A percentile compares a stretch with the other conserved stretches of the same genome.
Conservation (phyloP, 2,888 invertebrate species). For the Marasmarcha lunaedactyla region DNA sequence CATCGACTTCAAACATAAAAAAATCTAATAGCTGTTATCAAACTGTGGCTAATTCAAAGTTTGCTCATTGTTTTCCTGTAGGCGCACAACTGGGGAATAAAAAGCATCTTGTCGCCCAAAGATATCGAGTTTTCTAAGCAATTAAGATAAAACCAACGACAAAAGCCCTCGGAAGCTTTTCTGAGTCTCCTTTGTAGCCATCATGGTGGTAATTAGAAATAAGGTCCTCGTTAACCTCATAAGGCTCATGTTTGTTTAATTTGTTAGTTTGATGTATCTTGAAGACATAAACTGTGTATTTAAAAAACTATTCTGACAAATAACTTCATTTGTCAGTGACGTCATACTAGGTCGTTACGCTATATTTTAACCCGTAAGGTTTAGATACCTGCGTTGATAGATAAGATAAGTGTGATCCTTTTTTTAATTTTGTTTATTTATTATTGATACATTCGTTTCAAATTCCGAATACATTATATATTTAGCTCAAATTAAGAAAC, state of each 20-base stretch:
- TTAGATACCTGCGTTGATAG: too few relatives aligned
- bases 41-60: slow-evolving; percentile 61
- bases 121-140: slow-evolving; percentile 65
- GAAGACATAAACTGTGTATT: too few relatives aligned
- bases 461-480: too few relatives aligned
- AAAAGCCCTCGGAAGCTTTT: slow-evolving; percentile 50
- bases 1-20: slow-evolving; percentile 27
- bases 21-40: slow-evolving; percentile 46
- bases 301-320: too few relatives aligned
- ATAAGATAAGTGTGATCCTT: too few relatives aligned
- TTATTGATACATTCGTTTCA: too few relatives aligned
- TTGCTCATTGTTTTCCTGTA: slow-evolving; percentile 53
- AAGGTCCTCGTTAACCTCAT: slow-evolving; percentile 19
- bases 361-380: too few relatives aligned
- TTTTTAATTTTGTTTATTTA: too few relatives aligned
- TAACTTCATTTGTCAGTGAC: too few relatives aligned
- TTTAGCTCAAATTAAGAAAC: too few relatives aligned
- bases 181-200: slow-evolving; percentile 36
- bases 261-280: too few relatives aligned
- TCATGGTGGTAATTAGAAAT: slow-evolving; percentile 44
- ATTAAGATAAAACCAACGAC: slow-evolving; percentile 64
- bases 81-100: slow-evolving; percentile 45
- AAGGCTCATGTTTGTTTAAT: slow-evolving; percentile 28
- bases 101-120: slow-evolving; percentile 63
- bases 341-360: too few relatives aligned